A percentile compares a stretch with the other conserved stretches of the same genome.
phyloP scores from a whole-genome alignment of 2,797 vertebrate species.

The Chelonia mydas region DNA sequence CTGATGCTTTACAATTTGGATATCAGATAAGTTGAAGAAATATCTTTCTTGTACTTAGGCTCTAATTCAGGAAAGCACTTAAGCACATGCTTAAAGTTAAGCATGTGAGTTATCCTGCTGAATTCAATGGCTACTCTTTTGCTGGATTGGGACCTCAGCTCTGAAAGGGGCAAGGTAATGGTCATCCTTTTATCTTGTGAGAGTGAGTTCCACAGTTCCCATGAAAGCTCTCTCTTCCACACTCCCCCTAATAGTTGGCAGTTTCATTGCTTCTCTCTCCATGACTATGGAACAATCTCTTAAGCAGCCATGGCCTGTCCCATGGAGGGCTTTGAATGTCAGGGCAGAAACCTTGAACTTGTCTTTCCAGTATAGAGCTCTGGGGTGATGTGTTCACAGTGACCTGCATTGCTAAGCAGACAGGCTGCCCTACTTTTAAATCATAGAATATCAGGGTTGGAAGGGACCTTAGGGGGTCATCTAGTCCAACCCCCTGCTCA shows the following conservation, averaged over 20 bases:
- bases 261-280: too few relatives aligned
- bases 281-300: too few relatives aligned
- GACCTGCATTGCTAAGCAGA: not conserved
- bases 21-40: not conserved
- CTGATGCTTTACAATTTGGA: conserved; percentile 38
- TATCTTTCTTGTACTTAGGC: not conserved
- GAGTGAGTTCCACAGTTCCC: not conserved
- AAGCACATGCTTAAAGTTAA: not conserved
- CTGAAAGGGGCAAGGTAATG: not conserved
- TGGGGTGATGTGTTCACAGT: not conserved
- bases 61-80: not conserved
- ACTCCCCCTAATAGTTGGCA: not conserved
- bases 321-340: too few relatives aligned
- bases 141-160: not conserved
- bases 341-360: not conserved
- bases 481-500: too few relatives aligned
- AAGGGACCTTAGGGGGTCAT: too few relatives aligned
- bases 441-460: too few relatives aligned
- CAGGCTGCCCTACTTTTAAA: not conserved
- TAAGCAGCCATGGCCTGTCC: not conserved
- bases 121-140: not conserved
- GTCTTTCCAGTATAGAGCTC: not conserved
- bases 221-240: not conserved
- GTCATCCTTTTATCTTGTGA: not conserved
- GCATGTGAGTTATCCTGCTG: not conserved